Conservation (phyloP, 2,888 invertebrate genomes). For the Subacronicta megacephala region DNA sequence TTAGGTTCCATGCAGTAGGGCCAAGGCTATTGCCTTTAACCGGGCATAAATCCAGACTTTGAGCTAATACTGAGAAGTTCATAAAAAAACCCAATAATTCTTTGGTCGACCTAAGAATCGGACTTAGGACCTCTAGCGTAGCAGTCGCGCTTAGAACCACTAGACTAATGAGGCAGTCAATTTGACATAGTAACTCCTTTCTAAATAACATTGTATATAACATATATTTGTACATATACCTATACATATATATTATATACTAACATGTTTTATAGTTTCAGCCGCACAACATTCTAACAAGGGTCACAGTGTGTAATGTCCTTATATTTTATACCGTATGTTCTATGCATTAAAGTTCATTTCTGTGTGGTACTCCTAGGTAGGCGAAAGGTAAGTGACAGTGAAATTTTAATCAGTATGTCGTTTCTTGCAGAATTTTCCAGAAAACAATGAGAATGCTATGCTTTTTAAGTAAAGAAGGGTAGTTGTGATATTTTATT, state of each 20-base stretch:
- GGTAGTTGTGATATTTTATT: too few relatives aligned
- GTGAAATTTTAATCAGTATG: neutral
- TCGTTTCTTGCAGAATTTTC: neutral
- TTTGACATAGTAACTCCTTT: neutral
- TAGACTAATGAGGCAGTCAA: too few relatives aligned
- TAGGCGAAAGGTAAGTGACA: conserved; percentile 55
- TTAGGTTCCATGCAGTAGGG: too few relatives aligned
- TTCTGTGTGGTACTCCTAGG: conserved; percentile 51
- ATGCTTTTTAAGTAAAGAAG: too few relatives aligned
- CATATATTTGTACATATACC: conserved; percentile 37
- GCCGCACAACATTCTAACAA: conserved; percentile 61
- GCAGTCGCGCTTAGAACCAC: too few relatives aligned
- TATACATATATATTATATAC: too few relatives aligned
- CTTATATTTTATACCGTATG: conserved; percentile 46
- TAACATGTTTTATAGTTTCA: conserved; percentile 64
- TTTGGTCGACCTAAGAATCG: too few relatives aligned
- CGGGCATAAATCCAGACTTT: too few relatives aligned
- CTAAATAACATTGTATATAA: conserved; percentile 38
- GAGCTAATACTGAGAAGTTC: too few relatives aligned
- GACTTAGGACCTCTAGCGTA: too few relatives aligned
- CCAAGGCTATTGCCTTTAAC: too few relatives aligned
- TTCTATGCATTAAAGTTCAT: conserved; percentile 33
- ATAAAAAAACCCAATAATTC: too few relatives aligned
- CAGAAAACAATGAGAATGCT: neutral
- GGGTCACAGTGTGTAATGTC: conserved; percentile 74